phyloP scores from a whole-genome alignment of 2,888 invertebrate genomes.

The Metopia argyrocephala region DNA sequence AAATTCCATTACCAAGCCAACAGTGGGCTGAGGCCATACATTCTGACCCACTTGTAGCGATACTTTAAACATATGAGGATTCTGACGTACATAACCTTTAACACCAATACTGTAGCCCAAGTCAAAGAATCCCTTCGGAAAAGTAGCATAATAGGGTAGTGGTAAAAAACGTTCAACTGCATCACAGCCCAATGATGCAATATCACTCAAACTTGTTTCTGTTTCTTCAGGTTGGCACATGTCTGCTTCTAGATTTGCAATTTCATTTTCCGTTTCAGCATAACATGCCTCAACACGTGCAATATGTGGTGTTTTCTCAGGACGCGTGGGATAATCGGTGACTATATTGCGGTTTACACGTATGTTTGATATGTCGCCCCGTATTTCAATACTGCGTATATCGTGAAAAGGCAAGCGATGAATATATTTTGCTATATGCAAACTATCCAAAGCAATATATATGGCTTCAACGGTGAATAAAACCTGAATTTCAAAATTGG shows the following conservation, averaged over 20 bases:
- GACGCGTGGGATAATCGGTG: constrained; percentile 71
- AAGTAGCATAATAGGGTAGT: constrained; percentile 75
- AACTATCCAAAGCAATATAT: constrained; percentile 84
- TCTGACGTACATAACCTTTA: constrained; percentile 82
- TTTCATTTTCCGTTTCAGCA: constrained; percentile 9
- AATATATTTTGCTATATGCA: constrained; percentile 84
- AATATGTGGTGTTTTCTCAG: constrained; percentile 24
- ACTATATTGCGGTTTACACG: constrained; percentile 77
- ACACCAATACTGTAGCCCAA: constrained; percentile 80
- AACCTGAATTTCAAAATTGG: constrained; percentile 79
- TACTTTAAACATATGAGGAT: constrained; percentile 85
- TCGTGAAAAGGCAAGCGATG: constrained; percentile 82
- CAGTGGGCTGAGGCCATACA: constrained; percentile 85
- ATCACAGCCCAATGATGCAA: background rate
- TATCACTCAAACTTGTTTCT: background rate
- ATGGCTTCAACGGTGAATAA: constrained; percentile 81
- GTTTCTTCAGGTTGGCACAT: no score
- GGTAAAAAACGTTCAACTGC: constrained; percentile 53
- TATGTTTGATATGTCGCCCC: constrained; percentile 81
- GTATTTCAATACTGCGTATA: constrained; percentile 81
- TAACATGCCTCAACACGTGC: background rate
- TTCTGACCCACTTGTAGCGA: constrained; percentile 83
- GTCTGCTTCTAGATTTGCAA: no score
- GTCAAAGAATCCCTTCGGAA: constrained; percentile 72
- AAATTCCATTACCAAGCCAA: constrained; percentile 86